Base-by-base conservation (phyloP, 2,797 vertebrate species). In the Gallinago stenura region DNA sequence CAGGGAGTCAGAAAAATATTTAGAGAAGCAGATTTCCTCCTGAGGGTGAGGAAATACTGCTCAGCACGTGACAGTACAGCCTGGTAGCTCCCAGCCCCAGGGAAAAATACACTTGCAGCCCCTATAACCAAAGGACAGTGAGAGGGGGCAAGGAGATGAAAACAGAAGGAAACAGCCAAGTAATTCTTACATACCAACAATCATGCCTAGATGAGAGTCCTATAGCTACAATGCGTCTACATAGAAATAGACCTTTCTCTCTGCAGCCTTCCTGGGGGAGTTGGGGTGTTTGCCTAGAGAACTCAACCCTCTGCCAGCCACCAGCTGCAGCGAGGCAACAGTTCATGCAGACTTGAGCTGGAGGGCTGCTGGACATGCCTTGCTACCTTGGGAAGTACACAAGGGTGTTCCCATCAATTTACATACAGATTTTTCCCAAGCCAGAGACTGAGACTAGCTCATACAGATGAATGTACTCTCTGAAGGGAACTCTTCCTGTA, bases 1-100 rank as follows among this genome's bases (percentile, higher is more conserved):
- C 96, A 70, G 21, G 60, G 85, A 76, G 64, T 68, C 94, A 78
- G 84, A 95, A 92, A 95, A 90, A 95, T 87, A 94, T 89, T 94
- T 93, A 87, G 80, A 93, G 76, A 87, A 90, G 41, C 86, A 95
- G 51, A 83, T 95, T 95, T 94, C 48, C 48, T 86, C 86, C 69
- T 96, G 93, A 96, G 48, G 87, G 58, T 87, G 86, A 93, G 76
- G 92, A 96, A 93, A 94, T 54, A 80, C 51, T 77, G 70, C 50
- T 86, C 60, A 91, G 73, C n/a, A 35, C 90, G 89, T 97, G 75
- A 93, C 93, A 95, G 76, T 71, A 75, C 58, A 89, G 64, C 41
- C 16, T 89, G 81, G 88, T 90, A 94, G 18, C 41, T 83, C 78
- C 75, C 73, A 97, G 28, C 56, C 64, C 83, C 35, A 15, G 64